Evolutionary conservation across 2,888 invertebrate genomes (phyloP), one percentile per base, ranked within the genome.

Genomic region (Megastigmus dorsalis): DNA sequence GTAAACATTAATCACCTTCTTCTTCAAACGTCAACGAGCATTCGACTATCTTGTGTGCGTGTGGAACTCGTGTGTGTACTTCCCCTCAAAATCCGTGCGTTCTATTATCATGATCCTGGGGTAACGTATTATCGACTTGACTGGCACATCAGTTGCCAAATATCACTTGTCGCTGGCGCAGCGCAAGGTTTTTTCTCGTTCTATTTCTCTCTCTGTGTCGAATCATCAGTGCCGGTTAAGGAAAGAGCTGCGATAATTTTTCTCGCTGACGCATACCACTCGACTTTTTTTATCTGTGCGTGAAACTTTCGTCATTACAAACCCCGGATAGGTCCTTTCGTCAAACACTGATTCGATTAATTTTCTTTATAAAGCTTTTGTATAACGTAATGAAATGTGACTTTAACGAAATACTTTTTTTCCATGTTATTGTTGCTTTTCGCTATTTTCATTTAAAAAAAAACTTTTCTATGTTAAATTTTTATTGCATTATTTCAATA

Each of bases 191-290:
- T 43, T n/a, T n/a, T 55, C 7, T 43, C 43, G 26, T 52, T 20
- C 41, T 69, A n/a, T 30, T n/a, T 45, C 3, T 48, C 15, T 43
- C 9, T 33, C 23, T 23, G n/a, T 45, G 76, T 60, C 68, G 48
- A 74, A 52, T 20, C 50, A 60, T 60, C 70, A 55, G 79, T 78
- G 77, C 36, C 76, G 77, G 79, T 80, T 75, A 78, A 78, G 75
- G 76, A 79, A 79, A 80, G 74, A 73, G 43, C 38, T 54, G 57
- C 41, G 43, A 62, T n/a, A 52, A 26, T 63, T 52, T 62, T 62
- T 54, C 50, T 43, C 65, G 65, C 52, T 65, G 13, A 66, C 5
- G 7, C n/a, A n/a, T 28, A 18, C 45, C 26, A n/a, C n/a, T 20
- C 38, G 33, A 45, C 45, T 48, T 52, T n/a, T n/a, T 52, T 36